Evolutionary conservation across 2,888 invertebrate species (phyloP), one percentile per base, ranked within the genome.

Genomic region (Eretmocerus hayati): DNA sequence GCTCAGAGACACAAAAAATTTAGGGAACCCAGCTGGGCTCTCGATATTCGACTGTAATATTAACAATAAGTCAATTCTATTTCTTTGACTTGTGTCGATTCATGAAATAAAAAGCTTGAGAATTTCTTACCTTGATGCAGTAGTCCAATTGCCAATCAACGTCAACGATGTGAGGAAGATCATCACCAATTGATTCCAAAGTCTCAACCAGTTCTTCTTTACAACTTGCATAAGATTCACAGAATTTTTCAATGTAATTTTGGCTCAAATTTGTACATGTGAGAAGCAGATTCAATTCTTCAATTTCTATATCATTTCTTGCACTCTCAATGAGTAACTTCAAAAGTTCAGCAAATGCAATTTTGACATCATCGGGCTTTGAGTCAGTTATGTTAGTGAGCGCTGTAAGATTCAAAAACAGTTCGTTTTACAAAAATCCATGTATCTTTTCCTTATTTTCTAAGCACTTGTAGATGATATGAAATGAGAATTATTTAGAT

Each of bases 101-200:
- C 33, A 33, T 9, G 5, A 37, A 53, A 18, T 58, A 52, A 32
- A n/a, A n/a, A n/a, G n/a, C 46, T n/a, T 39, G 50, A 31, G 38
- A 42, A 46, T 22, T 26, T 32, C 15, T 20, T 63, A 72, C 72
- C 65, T 71, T 72, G 5, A 67, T 56, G 42, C 66, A 65, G 49
- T 71, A 68, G 58, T 72, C 70, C 44, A 73, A 56, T 52, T 61
- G 62, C 73, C 73, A 73, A 42, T 65, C 61, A 5, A 67, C 59
- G 50, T 72, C 69, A 19, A 72, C 60, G 36, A 72, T 58, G 21
- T 67, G 70, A 1, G 66, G 65, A 19, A 65, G 57, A 47, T 62
- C 59, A 43, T 58, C 59, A 30, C 72, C 71, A 41, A 65, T 61
- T 23, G 58, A 52, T 53, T 65, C 63, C 33, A 72, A 56, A 2